Percentiles rank a stretch among this genome's conserved stretches.
Conservation (phyloP, 2,888 invertebrate species). For the Mythimna impura region DNA sequence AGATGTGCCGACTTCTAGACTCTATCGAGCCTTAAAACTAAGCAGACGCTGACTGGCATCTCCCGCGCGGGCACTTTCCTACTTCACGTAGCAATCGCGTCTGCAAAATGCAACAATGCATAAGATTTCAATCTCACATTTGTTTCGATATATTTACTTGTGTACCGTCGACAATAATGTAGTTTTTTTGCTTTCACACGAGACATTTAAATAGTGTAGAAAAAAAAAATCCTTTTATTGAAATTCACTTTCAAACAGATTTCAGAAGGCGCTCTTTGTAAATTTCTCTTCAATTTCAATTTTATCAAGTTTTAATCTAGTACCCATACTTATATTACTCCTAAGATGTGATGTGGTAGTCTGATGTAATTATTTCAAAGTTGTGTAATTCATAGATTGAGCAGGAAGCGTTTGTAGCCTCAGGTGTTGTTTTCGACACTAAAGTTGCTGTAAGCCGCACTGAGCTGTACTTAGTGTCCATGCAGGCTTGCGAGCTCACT, state of each 20-base stretch:
- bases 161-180: slow-evolving; percentile 45
- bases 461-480: slow-evolving; percentile 82
- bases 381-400: slow-evolving; percentile 71
- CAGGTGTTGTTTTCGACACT: slow-evolving; percentile 85
- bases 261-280: not conserved
- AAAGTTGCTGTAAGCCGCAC: slow-evolving; percentile 86
- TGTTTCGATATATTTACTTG: slow-evolving; percentile 73
- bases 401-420: slow-evolving; percentile 70
- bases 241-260: not conserved
- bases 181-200: slow-evolving; percentile 36
- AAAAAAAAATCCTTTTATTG: not conserved
- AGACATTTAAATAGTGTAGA: not conserved
- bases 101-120: slow-evolving; percentile 89
- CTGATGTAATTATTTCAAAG: slow-evolving; percentile 53
- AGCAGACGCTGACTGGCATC: slow-evolving; percentile 88
- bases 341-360: slow-evolving; percentile 9
- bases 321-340: not conserved
- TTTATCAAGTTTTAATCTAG: too few relatives aligned
- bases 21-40: slow-evolving; percentile 80
- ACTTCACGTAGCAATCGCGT: slow-evolving; percentile 84
- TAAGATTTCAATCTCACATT: slow-evolving; percentile 87
- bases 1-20: slow-evolving; percentile 66
- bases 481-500: slow-evolving; percentile 78
- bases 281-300: not conserved
- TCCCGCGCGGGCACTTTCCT: slow-evolving; percentile 83